Percentiles rank a stretch among this genome's conserved stretches.
Evolutionary conservation across 2,797 vertebrate species (phyloP).

Genomic region (Dallia pectoralis): DNA sequence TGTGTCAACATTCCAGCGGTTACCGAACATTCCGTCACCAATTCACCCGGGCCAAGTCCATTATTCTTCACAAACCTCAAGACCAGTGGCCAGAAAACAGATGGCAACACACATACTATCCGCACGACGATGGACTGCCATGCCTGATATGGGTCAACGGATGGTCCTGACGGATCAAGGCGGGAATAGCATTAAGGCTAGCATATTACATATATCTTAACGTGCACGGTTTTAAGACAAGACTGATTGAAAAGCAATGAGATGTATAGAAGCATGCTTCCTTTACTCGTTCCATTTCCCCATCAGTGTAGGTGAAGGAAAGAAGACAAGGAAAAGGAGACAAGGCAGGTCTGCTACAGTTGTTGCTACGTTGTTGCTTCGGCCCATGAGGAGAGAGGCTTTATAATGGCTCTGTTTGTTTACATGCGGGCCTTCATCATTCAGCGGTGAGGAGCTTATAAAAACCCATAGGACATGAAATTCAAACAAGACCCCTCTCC

Average conservation of each 20-base stretch:
- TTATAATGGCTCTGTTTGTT: constrained; percentile 38
- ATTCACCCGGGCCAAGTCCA: constrained; percentile 52
- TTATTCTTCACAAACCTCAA: background rate
- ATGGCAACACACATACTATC: constrained; percentile 61
- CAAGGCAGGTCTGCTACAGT: constrained; percentile 16
- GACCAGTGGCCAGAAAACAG: constrained; percentile 65
- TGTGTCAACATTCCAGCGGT: constrained; percentile 29
- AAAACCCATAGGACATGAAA: constrained; percentile 34
- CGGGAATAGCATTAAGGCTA: constrained; percentile 20
- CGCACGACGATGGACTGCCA: constrained; percentile 61
- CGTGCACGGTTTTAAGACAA: background rate
- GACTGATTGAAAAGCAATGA: background rate
- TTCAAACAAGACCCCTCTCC: constrained; percentile 52
- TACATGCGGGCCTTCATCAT: constrained; percentile 38
- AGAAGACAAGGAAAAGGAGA: background rate
- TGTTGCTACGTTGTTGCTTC: constrained; percentile 14
- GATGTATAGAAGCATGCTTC: background rate
- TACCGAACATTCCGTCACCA: constrained; percentile 73
- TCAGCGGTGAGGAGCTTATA: constrained; percentile 31
- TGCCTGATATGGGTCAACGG: constrained; percentile 69
- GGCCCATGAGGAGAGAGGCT: constrained; percentile 20
- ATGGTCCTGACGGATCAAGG: constrained; percentile 60
- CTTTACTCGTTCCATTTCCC: background rate
- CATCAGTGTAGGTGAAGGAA: background rate
- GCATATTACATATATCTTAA: too few species aligned